phyloP scores from a whole-genome alignment of 2,113 vertebrate species.

The Dicaeum eximium region DNA sequence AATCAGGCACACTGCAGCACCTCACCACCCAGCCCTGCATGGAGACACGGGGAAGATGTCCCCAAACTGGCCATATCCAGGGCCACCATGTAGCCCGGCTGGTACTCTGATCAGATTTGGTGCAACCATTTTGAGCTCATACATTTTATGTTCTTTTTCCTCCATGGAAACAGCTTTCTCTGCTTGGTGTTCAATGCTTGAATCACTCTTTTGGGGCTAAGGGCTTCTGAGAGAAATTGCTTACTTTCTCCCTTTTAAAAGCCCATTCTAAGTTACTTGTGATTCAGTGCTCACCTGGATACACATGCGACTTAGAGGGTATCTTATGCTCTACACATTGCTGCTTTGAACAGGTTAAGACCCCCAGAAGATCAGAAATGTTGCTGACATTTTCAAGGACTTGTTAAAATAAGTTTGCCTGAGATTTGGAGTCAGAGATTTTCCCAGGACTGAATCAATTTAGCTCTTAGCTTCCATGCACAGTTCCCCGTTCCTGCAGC shows the following conservation, averaged over 20 bases:
- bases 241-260: neutral
- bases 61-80: neutral
- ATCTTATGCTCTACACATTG: neutral
- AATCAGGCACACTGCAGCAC: neutral
- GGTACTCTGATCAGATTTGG: neutral
- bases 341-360: neutral
- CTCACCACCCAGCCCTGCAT: rapidly evolving
- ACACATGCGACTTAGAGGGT: neutral
- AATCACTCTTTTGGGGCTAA: neutral
- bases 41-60: rapidly evolving
- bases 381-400: neutral
- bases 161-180: neutral
- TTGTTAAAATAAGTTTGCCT: neutral
- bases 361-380: neutral
- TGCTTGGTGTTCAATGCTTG: neutral
- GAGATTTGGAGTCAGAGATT: neutral
- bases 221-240: neutral
- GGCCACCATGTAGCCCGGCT: neutral
- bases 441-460: neutral
- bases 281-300: neutral
- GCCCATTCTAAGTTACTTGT: neutral
- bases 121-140: neutral
- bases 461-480: neutral
- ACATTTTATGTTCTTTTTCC: neutral
- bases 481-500: rapidly evolving